These are phyloP conservation scores for Psephotus haematonotus DNA, from an alignment of 2,113 vertebrate genomes.

Conservation along the genomic window DNA sequence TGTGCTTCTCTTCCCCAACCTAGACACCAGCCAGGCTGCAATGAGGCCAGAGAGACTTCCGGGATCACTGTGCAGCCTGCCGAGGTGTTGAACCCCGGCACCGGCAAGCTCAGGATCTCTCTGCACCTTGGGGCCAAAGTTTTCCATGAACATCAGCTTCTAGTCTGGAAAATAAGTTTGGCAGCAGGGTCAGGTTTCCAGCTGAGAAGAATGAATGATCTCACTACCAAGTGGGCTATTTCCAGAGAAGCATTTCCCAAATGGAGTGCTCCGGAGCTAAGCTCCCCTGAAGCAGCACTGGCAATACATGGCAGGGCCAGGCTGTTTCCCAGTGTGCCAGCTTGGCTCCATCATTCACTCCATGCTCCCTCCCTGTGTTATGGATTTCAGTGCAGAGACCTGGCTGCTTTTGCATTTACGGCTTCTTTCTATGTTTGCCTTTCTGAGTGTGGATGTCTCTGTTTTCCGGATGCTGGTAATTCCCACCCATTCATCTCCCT, in stretches of 20 bases:
- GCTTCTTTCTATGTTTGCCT: neutral
- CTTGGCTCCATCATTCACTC: neutral
- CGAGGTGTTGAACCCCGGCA: neutral
- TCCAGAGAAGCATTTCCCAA: conserved; percentile 20
- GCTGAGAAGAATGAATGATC: conserved; percentile 53
- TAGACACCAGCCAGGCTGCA: neutral
- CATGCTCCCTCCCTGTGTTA: neutral
- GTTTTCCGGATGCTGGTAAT: neutral
- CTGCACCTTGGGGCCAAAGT: neutral
- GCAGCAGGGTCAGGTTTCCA: conserved; percentile 27
- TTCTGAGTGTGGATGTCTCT: neutral
- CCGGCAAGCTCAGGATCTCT: neutral
- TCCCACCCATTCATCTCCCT: neutral
- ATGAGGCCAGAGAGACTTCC: neutral
- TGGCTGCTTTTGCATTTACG: neutral
- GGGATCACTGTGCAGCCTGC: neutral
- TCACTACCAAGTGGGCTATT: conserved; percentile 26
- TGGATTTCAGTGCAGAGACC: neutral
- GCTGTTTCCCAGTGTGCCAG: neutral
- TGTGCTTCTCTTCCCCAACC: neutral
- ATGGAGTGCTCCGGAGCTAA: neutral
- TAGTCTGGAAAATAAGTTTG: conserved; percentile 45
- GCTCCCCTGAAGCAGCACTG: neutral
- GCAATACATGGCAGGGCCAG: neutral
- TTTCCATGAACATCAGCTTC: conserved; percentile 34